Percentiles rank a stretch among this genome's conserved stretches.
phyloP scores from a whole-genome alignment of 2,797 vertebrate genomes.

The Babyrousa celebensis region DNA sequence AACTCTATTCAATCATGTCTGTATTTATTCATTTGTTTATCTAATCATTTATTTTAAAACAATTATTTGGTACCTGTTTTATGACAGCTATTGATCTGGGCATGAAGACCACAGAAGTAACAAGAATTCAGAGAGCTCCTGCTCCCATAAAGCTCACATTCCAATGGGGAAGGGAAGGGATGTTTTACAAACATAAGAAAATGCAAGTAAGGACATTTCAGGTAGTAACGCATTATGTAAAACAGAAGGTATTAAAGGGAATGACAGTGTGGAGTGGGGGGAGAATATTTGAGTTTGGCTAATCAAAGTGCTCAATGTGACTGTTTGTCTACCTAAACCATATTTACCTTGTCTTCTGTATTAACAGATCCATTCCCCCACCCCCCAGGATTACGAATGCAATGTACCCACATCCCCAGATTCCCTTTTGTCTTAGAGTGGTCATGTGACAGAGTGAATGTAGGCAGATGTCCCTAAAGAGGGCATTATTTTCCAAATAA shows the following conservation, averaged over 20 bases:
- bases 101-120: background rate
- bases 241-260: background rate
- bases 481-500: too few relatives aligned
- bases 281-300: too few relatives aligned
- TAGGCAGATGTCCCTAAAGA: too few relatives aligned
- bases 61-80: background rate
- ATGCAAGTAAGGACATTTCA: background rate
- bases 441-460: too few relatives aligned
- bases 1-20: background rate
- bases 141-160: background rate
- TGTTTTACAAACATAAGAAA: background rate
- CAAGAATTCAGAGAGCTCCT: background rate
- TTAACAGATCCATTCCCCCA: too few relatives aligned
- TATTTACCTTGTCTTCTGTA: too few relatives aligned
- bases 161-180: background rate
- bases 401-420: too few relatives aligned
- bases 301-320: too few relatives aligned
- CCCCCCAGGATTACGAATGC: too few relatives aligned
- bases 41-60: background rate
- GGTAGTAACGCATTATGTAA: background rate
- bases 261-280: background rate
- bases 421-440: too few relatives aligned
- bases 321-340: too few relatives aligned
- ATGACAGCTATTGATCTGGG: background rate
- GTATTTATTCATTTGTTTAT: background rate